Evolutionary conservation across 2,888 invertebrate species (phyloP).

Genomic region (Pollenia amentaria): DNA sequence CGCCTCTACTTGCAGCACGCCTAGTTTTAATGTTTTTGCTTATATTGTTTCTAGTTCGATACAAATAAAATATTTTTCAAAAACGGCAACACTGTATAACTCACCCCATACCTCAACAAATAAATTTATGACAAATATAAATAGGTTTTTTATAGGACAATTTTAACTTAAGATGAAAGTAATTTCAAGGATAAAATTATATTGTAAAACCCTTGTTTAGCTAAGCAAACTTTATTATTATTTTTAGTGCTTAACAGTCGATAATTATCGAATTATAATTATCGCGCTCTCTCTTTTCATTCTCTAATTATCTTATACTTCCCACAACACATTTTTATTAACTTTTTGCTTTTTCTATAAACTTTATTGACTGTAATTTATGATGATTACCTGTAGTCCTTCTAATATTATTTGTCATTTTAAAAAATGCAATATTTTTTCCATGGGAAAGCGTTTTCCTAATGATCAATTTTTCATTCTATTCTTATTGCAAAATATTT

Average conservation of each 20-base stretch:
- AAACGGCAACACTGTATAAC: too few species aligned
- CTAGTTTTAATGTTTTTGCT: too few species aligned
- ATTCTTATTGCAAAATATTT: not conserved
- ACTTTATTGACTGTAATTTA: conserved; percentile 40
- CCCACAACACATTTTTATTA: not conserved
- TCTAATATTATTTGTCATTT: conserved; percentile 20
- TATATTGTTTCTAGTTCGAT: too few species aligned
- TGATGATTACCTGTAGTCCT: conserved; percentile 43
- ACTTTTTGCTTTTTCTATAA: not conserved
- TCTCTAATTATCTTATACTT: not conserved
- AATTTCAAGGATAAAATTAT: too few species aligned
- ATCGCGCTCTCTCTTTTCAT: not conserved
- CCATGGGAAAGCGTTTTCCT: not conserved
- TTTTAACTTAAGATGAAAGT: too few species aligned
- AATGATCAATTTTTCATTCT: not conserved
- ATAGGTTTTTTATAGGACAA: too few species aligned
- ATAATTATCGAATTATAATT: not conserved
- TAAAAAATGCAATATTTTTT: conserved; percentile 10
- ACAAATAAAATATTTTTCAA: too few species aligned
- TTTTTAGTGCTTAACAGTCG: not conserved
- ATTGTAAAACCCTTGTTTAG: too few species aligned
- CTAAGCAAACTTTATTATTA: too few species aligned
- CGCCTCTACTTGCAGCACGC: too few species aligned
- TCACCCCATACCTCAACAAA: too few species aligned
- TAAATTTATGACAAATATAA: too few species aligned